phyloP scores from a whole-genome alignment of 2,888 invertebrate species.

The Cynaeus angustus region DNA sequence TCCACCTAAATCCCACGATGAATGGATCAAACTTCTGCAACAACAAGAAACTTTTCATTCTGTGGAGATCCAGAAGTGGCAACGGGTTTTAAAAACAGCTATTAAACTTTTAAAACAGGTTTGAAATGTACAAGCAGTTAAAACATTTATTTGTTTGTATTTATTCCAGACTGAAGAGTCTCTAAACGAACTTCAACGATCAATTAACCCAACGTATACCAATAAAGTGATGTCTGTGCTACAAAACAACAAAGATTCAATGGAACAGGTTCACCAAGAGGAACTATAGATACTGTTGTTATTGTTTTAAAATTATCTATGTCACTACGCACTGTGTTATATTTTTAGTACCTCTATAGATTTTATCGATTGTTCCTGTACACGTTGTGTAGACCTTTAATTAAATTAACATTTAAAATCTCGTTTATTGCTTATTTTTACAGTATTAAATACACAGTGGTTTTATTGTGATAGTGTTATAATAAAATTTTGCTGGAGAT shows the following conservation, averaged over 20 bases:
- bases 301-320: conserved; percentile 57
- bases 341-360: conserved; percentile 59
- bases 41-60: conserved; percentile 88
- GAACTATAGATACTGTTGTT: conserved; percentile 50
- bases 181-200: conserved; percentile 81
- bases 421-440: not conserved
- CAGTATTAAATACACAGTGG: conserved; percentile 8
- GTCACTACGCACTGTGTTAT: conserved; percentile 65
- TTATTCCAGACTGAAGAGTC: conserved; percentile 83
- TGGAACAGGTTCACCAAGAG: conserved; percentile 20
- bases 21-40: conserved; percentile 87
- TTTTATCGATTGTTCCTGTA: conserved; percentile 64
- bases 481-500: conserved; percentile 12
- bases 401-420: conserved; percentile 28
- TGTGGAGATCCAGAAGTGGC: conserved; percentile 88
- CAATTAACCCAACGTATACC: conserved; percentile 74
- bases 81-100: conserved; percentile 82
- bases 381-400: conserved; percentile 47
- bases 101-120: conserved; percentile 83
- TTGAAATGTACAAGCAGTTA: not conserved
- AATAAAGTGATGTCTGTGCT: conserved; percentile 74
- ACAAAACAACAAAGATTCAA: conserved; percentile 60
- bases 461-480: conserved; percentile 17
- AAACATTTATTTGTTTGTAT: not conserved
- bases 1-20: conserved; percentile 84